phyloP scores from a whole-genome alignment of 2,113 vertebrate species.

The Gulo gulo region DNA sequence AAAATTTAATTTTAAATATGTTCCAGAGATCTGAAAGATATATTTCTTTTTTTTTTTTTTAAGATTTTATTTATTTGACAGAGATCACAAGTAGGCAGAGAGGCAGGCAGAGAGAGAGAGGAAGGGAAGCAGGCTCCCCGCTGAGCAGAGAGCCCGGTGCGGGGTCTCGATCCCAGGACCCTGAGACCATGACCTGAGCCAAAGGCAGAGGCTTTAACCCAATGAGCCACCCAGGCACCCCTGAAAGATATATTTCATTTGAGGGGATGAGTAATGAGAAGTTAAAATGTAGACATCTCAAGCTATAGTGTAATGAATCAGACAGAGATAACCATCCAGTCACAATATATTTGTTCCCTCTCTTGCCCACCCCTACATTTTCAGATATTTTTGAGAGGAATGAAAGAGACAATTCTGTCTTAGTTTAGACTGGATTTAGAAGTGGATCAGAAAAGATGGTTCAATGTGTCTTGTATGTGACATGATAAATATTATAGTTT shows the following conservation, averaged over 20 bases:
- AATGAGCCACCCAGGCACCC: no score
- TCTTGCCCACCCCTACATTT: background rate
- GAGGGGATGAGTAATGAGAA: slow-evolving; percentile 14
- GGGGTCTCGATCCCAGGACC: no score
- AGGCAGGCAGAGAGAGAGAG: no score
- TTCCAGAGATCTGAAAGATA: slow-evolving; percentile 38
- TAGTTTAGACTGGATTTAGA: slow-evolving; percentile 23
- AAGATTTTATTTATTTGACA: no score
- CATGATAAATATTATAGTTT: slow-evolving; percentile 42
- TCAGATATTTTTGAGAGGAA: background rate
- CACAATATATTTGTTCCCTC: slow-evolving; percentile 23
- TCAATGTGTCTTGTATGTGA: slow-evolving; percentile 21
- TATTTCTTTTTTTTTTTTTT: background rate
- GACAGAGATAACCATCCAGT: slow-evolving; percentile 30
- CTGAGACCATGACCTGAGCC: no score
- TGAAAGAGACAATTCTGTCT: background rate
- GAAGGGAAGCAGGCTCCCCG: no score
- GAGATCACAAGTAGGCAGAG: no score
- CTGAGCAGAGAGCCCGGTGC: no score
- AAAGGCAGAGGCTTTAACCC: no score
- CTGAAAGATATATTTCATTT: slow-evolving; percentile 52
- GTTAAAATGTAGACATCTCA: slow-evolving; percentile 38
- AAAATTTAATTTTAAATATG: slow-evolving; percentile 60
- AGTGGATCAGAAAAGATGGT: background rate
- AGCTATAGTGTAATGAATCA: slow-evolving; percentile 57